These are phyloP conservation scores for Tangara arthus DNA, from an alignment of 2,797 vertebrate genomes.

Conservation along the genomic window DNA sequence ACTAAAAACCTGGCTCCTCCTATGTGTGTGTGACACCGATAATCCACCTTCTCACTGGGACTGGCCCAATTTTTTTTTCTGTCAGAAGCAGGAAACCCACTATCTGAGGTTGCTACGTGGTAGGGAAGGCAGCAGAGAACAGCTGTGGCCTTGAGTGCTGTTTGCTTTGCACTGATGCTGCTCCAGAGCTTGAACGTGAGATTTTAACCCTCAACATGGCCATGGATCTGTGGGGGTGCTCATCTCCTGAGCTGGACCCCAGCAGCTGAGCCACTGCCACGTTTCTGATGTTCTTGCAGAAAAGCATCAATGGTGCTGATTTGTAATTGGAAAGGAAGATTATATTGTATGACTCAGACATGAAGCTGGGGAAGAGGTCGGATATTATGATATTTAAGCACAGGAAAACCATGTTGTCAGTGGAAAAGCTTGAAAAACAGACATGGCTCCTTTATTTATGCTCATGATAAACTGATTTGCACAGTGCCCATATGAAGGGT, in stretches of 20 bases:
- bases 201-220: neutral
- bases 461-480: neutral
- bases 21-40: neutral
- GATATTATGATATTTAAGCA: neutral
- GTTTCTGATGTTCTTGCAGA: neutral
- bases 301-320: conserved; percentile 9
- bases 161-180: neutral
- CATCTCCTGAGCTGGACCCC: accelerated
- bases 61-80: neutral
- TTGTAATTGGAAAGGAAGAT: neutral
- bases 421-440: neutral
- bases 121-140: neutral
- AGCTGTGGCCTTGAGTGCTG: neutral
- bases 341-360: neutral
- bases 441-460: neutral
- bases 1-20: neutral
- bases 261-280: neutral
- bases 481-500: neutral
- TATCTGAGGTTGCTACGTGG: accelerated
- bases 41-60: neutral
- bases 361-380: neutral
- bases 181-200: accelerated
- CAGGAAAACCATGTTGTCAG: neutral
- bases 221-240: accelerated
- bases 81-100: neutral